A percentile compares a stretch with the other conserved stretches of the same genome.
These are phyloP conservation scores for Dendronephthya gigantea DNA, from an alignment of 64 coral and sea anemone genomes.

Conservation along the genomic window DNA sequence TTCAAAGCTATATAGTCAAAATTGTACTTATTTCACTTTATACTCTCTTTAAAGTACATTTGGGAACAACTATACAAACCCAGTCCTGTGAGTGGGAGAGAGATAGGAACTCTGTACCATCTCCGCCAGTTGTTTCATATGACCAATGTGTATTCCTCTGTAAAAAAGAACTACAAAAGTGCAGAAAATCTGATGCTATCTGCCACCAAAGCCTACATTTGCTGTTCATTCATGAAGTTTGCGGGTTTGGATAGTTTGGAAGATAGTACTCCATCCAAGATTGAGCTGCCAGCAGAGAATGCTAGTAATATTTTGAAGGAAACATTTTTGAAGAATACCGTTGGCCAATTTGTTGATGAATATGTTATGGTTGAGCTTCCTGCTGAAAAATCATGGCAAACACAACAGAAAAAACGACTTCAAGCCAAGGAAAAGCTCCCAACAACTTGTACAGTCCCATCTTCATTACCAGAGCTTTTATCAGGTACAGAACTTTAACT, in stretches of 20 bases:
- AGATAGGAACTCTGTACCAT: neutral
- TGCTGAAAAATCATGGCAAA: no score
- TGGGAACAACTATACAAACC: conserved; percentile 10
- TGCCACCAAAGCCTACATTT: neutral
- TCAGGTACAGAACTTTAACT: neutral
- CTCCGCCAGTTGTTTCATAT: neutral
- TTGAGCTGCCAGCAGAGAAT: neutral
- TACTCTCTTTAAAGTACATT: neutral
- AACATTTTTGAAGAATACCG: no score
- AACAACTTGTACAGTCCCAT: neutral
- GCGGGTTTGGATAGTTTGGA: neutral
- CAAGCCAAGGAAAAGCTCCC: no score
- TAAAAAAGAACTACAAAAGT: conserved; percentile 2
- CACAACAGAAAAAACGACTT: no score
- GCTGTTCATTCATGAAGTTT: conserved; percentile 13
- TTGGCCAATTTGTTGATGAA: no score
- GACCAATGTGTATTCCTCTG: neutral
- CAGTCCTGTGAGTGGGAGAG: neutral
- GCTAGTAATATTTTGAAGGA: no score
- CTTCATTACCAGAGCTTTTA: neutral
- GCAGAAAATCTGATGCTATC: neutral
- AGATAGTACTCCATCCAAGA: neutral
- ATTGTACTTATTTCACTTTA: neutral
- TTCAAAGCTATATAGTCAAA: no score
- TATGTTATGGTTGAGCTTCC: no score